A percentile compares a stretch with the other conserved stretches of the same genome.
Conservation (phyloP, 2,797 vertebrate species). For the Pseudochirops corinnae region DNA sequence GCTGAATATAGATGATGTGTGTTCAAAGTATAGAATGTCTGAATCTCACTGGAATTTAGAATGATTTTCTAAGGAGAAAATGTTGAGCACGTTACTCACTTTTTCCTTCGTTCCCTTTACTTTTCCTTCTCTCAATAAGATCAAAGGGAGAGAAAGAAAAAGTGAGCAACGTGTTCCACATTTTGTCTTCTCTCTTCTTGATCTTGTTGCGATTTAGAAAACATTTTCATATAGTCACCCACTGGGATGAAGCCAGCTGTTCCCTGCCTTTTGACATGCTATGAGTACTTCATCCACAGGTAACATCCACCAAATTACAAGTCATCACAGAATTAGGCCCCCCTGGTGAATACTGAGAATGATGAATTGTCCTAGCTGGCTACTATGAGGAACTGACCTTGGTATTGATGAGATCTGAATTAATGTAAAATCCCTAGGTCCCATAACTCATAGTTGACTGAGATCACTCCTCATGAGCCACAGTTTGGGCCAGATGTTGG, state of each 20-base stretch:
- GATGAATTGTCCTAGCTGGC: conserved; percentile 63
- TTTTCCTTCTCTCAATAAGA: too few species aligned
- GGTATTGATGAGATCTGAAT: conserved; percentile 35
- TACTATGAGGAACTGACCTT: conserved; percentile 73
- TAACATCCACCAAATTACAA: conserved; percentile 58
- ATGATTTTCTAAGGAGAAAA: conserved; percentile 21
- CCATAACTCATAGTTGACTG: conserved; percentile 68
- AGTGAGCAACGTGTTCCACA: neutral
- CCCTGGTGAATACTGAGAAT: conserved; percentile 55
- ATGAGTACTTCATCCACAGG: conserved; percentile 10
- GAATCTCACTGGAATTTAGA: conserved; percentile 22
- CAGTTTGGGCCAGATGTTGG: neutral
- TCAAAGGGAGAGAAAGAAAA: neutral
- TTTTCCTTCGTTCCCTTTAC: neutral
- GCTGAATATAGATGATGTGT: conserved; percentile 6
- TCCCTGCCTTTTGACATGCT: conserved; percentile 63
- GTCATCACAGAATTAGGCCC: conserved; percentile 62
- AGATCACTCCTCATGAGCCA: conserved; percentile 55
- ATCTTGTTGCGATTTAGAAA: conserved; percentile 50
- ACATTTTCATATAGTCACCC: conserved; percentile 40
- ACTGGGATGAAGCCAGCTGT: conserved; percentile 51
- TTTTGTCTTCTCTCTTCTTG: neutral
- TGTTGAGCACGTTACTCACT: neutral
- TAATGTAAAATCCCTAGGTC: conserved; percentile 51
- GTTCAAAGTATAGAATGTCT: neutral